phyloP scores from a whole-genome alignment of 2,888 invertebrate genomes.

The Archips crataeganus region DNA sequence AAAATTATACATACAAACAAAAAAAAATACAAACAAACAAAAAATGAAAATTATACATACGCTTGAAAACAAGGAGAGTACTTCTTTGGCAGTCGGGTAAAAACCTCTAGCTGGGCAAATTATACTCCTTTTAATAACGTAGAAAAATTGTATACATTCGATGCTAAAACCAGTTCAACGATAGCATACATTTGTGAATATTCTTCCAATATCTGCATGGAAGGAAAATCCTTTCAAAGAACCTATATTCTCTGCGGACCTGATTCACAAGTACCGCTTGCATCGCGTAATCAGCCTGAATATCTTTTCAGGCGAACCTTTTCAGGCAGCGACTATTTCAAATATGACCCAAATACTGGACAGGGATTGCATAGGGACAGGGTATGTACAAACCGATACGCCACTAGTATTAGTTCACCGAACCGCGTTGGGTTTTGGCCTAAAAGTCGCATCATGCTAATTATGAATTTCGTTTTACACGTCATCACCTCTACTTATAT shows the following conservation, averaged over 20 bases:
- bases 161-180: neutral
- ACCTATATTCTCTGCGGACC: constrained; percentile 14
- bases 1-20: too few species aligned
- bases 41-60: too few species aligned
- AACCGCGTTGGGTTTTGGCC: too few species aligned
- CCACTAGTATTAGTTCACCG: neutral
- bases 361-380: constrained; percentile 25
- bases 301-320: constrained; percentile 31
- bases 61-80: too few species aligned
- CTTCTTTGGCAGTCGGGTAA: too few species aligned
- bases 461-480: too few species aligned
- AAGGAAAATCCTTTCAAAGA: constrained; percentile 19
- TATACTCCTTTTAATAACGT: neutral
- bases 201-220: constrained; percentile 5
- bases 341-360: constrained; percentile 38
- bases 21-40: too few species aligned
- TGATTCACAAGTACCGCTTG: constrained; percentile 13
- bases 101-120: too few species aligned
- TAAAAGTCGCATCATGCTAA: too few species aligned
- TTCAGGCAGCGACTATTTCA: constrained; percentile 19
- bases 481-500: too few species aligned
- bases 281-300: constrained; percentile 30
- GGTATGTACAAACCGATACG: neutral
- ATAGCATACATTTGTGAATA: neutral
- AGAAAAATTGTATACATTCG: too few species aligned